phyloP scores from a whole-genome alignment of 2,888 invertebrate genomes.

The Leistus spinibarbis region DNA sequence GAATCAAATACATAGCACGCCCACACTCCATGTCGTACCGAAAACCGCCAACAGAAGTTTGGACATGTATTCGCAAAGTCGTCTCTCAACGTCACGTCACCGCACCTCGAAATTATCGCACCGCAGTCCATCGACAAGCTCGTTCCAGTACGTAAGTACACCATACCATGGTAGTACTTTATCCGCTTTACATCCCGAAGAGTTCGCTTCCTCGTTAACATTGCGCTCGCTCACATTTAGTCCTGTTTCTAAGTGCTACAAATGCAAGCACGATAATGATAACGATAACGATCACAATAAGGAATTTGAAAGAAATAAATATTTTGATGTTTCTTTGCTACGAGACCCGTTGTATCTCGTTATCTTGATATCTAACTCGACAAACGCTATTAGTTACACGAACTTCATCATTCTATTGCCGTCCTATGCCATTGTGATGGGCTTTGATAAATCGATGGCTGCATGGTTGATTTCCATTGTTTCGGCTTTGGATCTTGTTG shows the following conservation, averaged over 20 bases:
- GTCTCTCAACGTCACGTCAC: slow-evolving; percentile 46
- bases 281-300: slow-evolving; percentile 50
- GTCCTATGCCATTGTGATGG: slow-evolving; percentile 72
- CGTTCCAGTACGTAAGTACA: slow-evolving; percentile 83
- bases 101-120: slow-evolving; percentile 60
- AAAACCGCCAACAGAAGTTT: slow-evolving; percentile 58
- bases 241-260: slow-evolving; percentile 56
- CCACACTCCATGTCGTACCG: slow-evolving; percentile 70
- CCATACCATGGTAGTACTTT: slow-evolving; percentile 85
- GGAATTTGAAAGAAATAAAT: slow-evolving; percentile 62
- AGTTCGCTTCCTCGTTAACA: slow-evolving; percentile 79
- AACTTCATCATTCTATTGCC: slow-evolving; percentile 85
- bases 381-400: slow-evolving; percentile 85
- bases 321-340: slow-evolving; percentile 75
- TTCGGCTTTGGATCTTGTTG: slow-evolving; percentile 79
- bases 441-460: slow-evolving; percentile 72
- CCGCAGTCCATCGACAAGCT: slow-evolving; percentile 77
- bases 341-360: slow-evolving; percentile 82
- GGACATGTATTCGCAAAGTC: slow-evolving; percentile 50
- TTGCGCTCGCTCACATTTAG: slow-evolving; percentile 69
- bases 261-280: slow-evolving; percentile 53
- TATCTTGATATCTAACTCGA: slow-evolving; percentile 82
- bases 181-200: slow-evolving; percentile 75
- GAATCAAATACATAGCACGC: slow-evolving; percentile 68
- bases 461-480: slow-evolving; percentile 80